Evolutionary conservation across 2,888 invertebrate species (phyloP), one percentile per base, ranked within the genome.

Genomic region (Andrena minutula): DNA sequence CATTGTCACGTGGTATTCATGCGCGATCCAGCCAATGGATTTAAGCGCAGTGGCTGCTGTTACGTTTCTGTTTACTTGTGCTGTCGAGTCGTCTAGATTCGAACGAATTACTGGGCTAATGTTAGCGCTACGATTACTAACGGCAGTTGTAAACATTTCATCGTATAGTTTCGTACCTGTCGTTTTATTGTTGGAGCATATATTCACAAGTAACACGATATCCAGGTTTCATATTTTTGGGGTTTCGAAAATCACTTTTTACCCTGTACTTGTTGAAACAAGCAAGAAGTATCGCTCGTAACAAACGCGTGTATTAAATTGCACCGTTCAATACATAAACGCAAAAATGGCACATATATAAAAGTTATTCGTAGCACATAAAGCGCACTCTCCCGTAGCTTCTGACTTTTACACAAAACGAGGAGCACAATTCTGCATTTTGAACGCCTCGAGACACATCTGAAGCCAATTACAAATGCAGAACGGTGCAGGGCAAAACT

Each of bases 81-180:
- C 26, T 20, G 2, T 20, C 56, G 26, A 76, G 20, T 72, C 49
- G n/a, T n/a, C 72, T 72, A 53, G 26, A 61, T 69, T 49, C 16
- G n/a, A 64, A 72, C 64, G 41, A 83, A 78, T 77, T 76, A 76
- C 28, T n/a, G 68, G 49, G 7, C 32, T 49, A 71, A 78, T 77
- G 58, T 41, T 58, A 66, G 10, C 8, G 30, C 10, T 69, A 0
- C 47, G 28, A 63, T 73, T 73, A 65, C 66, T 47, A 41, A 23
- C 66, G 26, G 16, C 63, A 5, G 26, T 49, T 51, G 30, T 66
- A 41, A 64, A 78, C 16, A 35, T 58, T 56, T 32, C 35, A 12
- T 16, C 32, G 20, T 20, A 5, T 23, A 51, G 41, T 47, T 47
- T 47, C 16, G 3, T 16, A 12, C 12, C 20, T 51, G 20, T 32